A percentile compares a stretch with the other conserved stretches of the same genome.
phyloP scores from a whole-genome alignment of 2,888 invertebrate species.

The Caenorhabditis becei region DNA sequence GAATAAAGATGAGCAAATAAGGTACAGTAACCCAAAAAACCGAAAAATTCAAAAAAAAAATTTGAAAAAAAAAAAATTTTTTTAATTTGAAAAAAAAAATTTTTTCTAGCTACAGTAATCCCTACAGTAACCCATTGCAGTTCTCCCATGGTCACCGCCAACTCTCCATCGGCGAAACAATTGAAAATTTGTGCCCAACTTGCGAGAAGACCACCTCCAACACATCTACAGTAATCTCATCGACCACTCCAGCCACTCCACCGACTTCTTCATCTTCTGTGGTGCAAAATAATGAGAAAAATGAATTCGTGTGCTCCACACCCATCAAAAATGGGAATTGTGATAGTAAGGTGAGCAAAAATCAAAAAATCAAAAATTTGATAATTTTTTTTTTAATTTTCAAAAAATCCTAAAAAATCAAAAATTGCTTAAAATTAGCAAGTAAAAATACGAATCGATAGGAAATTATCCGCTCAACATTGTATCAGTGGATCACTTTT shows the following conservation, averaged over 20 bases:
- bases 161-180: slow-evolving; percentile 61
- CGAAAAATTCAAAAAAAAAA: background rate
- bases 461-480: too few species aligned
- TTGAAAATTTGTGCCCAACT: slow-evolving; percentile 58
- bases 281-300: slow-evolving; percentile 11
- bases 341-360: slow-evolving; percentile 5
- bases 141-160: slow-evolving; percentile 63
- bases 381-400: too few species aligned
- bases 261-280: slow-evolving; percentile 26
- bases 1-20: too few species aligned
- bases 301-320: slow-evolving; percentile 56
- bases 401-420: too few species aligned
- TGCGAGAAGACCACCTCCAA: slow-evolving; percentile 40
- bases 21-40: too few species aligned
- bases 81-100: background rate
- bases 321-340: slow-evolving; percentile 43
- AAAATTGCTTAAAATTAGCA: too few species aligned
- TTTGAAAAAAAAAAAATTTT: too few species aligned
- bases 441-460: too few species aligned
- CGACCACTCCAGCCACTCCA: slow-evolving; percentile 3
- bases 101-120: background rate
- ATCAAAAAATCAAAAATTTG: background rate
- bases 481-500: too few species aligned
- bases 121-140: slow-evolving; percentile 20
- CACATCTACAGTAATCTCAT: background rate